Percentiles rank a stretch among this genome's conserved stretches.
Conservation (phyloP, 2,797 vertebrate genomes). For the Sebastes taczanowskii region DNA sequence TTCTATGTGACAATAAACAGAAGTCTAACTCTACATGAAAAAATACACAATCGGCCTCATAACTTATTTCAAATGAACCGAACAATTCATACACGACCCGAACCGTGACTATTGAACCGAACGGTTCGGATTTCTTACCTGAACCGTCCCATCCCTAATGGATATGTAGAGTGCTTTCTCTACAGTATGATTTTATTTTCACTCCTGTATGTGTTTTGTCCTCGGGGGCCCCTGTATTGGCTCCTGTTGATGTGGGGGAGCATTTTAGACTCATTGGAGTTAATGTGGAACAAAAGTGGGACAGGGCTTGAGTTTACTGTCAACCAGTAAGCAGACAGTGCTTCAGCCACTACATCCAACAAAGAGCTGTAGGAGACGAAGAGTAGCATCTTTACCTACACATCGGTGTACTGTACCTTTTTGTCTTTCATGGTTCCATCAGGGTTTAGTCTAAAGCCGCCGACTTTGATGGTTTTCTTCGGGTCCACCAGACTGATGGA, state of each 20-base stretch:
- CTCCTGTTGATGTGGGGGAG: not conserved
- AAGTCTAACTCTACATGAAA: too few species aligned
- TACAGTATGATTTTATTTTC: too few species aligned
- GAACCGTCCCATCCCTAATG: too few species aligned
- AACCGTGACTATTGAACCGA: too few species aligned
- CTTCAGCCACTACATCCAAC: not conserved
- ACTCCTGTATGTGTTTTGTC: not conserved
- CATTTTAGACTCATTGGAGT: too few species aligned
- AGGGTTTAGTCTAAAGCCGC: constrained; percentile 89
- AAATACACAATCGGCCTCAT: too few species aligned
- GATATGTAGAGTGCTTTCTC: too few species aligned
- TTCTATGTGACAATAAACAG: too few species aligned
- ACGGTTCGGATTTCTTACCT: too few species aligned
- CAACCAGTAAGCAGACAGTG: not conserved
- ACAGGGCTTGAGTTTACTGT: too few species aligned
- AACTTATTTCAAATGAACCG: too few species aligned
- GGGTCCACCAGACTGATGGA: constrained; percentile 90
- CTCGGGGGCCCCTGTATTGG: not conserved
- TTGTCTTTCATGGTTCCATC: constrained; percentile 89
- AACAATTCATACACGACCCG: too few species aligned
- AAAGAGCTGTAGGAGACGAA: not conserved
- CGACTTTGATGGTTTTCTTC: constrained; percentile 88
- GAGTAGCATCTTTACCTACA: not conserved
- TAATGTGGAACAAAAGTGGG: not conserved
- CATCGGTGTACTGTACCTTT: constrained; percentile 82